Percentiles rank a stretch among this genome's conserved stretches.
Conservation (phyloP, 1,140 invertebrate genomes). For the Aphelenchoides besseyi region DNA sequence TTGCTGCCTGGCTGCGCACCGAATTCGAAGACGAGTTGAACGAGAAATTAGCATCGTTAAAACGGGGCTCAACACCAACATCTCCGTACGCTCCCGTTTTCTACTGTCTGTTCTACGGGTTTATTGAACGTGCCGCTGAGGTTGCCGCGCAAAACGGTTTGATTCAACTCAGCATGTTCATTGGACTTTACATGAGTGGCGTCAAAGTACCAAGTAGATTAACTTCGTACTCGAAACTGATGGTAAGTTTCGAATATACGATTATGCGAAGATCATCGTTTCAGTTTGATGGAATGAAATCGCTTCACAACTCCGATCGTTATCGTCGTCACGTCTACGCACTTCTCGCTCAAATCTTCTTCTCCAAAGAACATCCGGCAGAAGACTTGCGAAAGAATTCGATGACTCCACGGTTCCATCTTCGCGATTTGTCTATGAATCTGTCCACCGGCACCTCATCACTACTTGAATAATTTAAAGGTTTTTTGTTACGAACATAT, state of each 20-base stretch:
- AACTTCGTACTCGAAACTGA: neutral
- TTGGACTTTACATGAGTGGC: conserved; percentile 4
- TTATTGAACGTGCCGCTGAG: neutral
- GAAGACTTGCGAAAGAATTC: neutral
- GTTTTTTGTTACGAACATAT: no score
- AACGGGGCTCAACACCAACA: neutral
- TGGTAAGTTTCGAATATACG: neutral
- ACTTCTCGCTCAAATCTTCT: conserved; percentile 3
- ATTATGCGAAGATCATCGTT: neutral
- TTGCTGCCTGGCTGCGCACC: conserved; percentile 5
- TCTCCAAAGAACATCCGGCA: neutral
- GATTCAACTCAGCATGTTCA: conserved; percentile 5
- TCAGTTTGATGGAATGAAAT: conserved; percentile 20
- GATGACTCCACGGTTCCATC: neutral
- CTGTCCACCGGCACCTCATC: neutral
- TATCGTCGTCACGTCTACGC: conserved; percentile 9
- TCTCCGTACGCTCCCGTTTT: conserved; percentile 16
- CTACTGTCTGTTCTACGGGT: conserved; percentile 6
- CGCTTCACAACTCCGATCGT: neutral
- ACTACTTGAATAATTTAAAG: neutral
- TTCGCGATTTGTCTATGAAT: neutral
- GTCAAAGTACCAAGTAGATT: neutral
- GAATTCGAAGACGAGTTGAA: conserved; percentile 15
- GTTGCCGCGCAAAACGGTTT: conserved; percentile 6
- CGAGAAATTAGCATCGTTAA: neutral